Conservation (phyloP, 1,140 invertebrate species). For the Zaprionus kolodkinae region DNA sequence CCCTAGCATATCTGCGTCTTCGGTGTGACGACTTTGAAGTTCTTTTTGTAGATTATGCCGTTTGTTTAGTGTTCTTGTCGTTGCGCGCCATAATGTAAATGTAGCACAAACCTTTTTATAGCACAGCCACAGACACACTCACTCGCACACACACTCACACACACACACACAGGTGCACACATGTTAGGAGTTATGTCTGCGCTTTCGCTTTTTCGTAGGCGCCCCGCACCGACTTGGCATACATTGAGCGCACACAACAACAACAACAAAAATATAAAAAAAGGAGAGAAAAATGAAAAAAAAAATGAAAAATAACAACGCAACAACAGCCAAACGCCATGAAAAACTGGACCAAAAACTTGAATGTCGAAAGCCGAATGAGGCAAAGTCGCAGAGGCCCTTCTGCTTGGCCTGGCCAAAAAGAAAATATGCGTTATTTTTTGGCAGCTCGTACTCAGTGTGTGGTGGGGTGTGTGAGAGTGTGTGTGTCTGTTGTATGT, state of each 20-base stretch:
- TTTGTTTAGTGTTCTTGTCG: slow-evolving; percentile 76
- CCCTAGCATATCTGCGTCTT: slow-evolving; percentile 34
- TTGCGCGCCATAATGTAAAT: slow-evolving; percentile 78
- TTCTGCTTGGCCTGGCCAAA: slow-evolving; percentile 37
- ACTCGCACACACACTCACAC: slow-evolving; percentile 29
- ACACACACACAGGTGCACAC: slow-evolving; percentile 33
- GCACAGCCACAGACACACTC: slow-evolving; percentile 54
- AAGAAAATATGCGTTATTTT: slow-evolving; percentile 67
- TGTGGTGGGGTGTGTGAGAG: neutral
- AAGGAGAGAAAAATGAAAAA: neutral
- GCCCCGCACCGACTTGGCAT: slow-evolving; percentile 36
- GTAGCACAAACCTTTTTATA: slow-evolving; percentile 83
- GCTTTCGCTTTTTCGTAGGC: slow-evolving; percentile 72
- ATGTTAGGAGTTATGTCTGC: slow-evolving; percentile 71
- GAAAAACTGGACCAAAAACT: slow-evolving; percentile 73
- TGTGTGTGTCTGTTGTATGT: slow-evolving; percentile 17
- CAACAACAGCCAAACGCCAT: slow-evolving; percentile 41
- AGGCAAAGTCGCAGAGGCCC: slow-evolving; percentile 43
- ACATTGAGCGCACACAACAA: slow-evolving; percentile 16
- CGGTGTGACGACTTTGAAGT: slow-evolving; percentile 27
- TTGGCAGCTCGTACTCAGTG: slow-evolving; percentile 41
- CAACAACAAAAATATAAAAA: slow-evolving; percentile 4
- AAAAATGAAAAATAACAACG: slow-evolving; percentile 52
- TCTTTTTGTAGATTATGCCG: slow-evolving; percentile 73
- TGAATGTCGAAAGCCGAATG: slow-evolving; percentile 47